Evolutionary conservation across 2,113 vertebrate genomes (phyloP).

Genomic region (Sclerurus mexicanus): DNA sequence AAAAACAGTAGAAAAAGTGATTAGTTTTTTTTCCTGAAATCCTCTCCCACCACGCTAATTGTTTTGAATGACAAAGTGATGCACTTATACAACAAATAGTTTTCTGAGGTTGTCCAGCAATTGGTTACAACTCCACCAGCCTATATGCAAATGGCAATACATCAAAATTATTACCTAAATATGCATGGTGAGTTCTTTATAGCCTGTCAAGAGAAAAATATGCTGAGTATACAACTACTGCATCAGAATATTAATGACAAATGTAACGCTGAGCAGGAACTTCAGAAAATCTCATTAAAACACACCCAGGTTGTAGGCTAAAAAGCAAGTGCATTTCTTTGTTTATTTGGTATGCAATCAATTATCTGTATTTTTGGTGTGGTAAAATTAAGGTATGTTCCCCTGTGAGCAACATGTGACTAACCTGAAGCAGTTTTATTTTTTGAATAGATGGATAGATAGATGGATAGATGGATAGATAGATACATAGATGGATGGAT

Average conservation of each 20-base stretch:
- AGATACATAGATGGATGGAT: too few relatives aligned
- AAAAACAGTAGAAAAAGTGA: neutral
- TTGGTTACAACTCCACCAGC: neutral
- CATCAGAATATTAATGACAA: conserved; percentile 8
- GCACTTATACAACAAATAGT: neutral
- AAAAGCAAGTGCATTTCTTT: neutral
- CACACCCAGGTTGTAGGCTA: neutral
- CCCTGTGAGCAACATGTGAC: too few relatives aligned
- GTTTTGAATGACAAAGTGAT: neutral
- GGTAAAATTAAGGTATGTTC: too few relatives aligned
- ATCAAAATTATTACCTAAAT: conserved; percentile 12
- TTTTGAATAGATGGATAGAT: too few relatives aligned
- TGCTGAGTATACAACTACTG: neutral
- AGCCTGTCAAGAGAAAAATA: conserved; percentile 12
- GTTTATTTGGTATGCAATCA: neutral
- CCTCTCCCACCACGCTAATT: neutral
- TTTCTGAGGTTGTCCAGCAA: neutral
- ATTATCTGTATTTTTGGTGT: too few relatives aligned
- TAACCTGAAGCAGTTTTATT: too few relatives aligned
- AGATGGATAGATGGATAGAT: too few relatives aligned
- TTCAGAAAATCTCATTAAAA: neutral
- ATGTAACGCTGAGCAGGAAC: neutral
- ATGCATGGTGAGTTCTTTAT: neutral
- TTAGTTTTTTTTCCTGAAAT: neutral
- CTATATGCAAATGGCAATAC: neutral